Percentiles rank a stretch among this genome's conserved stretches.
phyloP scores from a whole-genome alignment of 2,888 invertebrate species.

The Tachina fera region DNA sequence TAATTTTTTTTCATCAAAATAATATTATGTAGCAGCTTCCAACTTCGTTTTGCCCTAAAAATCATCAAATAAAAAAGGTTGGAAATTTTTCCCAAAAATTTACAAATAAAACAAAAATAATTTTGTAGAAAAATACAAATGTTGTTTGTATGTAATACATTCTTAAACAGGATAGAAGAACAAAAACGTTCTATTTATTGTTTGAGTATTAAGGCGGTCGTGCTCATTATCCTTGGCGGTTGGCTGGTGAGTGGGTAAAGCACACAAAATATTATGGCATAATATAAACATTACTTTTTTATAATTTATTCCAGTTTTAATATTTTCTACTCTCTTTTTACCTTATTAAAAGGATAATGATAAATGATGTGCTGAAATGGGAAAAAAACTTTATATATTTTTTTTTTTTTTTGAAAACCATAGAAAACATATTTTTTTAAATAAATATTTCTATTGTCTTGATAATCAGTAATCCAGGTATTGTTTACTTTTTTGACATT shows the following conservation, averaged over 20 bases:
- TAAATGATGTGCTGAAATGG: conserved; percentile 47
- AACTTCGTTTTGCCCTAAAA: not conserved
- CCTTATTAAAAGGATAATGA: conserved; percentile 69
- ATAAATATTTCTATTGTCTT: conserved; percentile 65
- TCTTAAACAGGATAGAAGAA: conserved; percentile 53
- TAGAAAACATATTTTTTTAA: conserved; percentile 63
- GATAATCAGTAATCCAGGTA: conserved; percentile 68
- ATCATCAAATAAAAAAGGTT: not conserved
- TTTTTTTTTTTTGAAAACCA: conserved; percentile 45
- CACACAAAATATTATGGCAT: not conserved
- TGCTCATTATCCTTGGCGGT: conserved; percentile 61
- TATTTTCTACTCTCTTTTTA: not conserved
- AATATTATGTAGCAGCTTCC: not conserved
- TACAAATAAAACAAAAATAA: not conserved
- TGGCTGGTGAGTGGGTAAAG: conserved; percentile 3
- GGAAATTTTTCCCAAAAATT: not conserved
- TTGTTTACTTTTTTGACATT: conserved; percentile 70
- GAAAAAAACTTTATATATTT: conserved; percentile 15
- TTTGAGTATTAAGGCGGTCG: conserved; percentile 40
- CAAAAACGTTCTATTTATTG: conserved; percentile 46
- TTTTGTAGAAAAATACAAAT: not conserved
- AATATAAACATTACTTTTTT: conserved; percentile 15
- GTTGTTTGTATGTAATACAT: conserved; percentile 1
- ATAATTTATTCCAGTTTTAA: conserved; percentile 36
- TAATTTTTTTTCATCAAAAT: not conserved